These are phyloP conservation scores for Meghimatium bilineatum DNA, from an alignment of 2,888 invertebrate genomes.

Conservation along the genomic window DNA sequence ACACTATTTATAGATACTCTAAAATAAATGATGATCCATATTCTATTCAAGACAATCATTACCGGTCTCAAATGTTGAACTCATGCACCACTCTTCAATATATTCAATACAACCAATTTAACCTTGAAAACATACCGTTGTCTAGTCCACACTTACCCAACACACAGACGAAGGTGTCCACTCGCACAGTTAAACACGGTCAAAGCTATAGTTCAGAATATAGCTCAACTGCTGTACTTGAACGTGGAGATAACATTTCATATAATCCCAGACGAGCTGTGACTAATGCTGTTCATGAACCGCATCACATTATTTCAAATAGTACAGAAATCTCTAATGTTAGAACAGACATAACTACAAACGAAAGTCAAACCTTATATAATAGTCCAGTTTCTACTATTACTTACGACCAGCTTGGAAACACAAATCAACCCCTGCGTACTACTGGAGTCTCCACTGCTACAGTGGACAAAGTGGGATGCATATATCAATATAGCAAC, in stretches of 20 bases:
- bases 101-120: too few species aligned
- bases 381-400: background rate
- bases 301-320: background rate
- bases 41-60: too few species aligned
- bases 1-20: background rate
- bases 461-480: too few species aligned
- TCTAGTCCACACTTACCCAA: background rate
- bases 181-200: background rate
- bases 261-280: background rate
- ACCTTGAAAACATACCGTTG: background rate
- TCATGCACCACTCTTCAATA: too few species aligned
- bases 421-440: background rate
- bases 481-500: too few species aligned
- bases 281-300: background rate
- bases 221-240: background rate
- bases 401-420: background rate
- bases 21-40: background rate
- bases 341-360: background rate
- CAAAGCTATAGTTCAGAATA: background rate
- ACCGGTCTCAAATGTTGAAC: too few species aligned
- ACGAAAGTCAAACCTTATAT: background rate
- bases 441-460: background rate
- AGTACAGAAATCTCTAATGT: background rate
- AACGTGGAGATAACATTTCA: constrained; percentile 16
- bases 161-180: background rate